Evolutionary conservation across 2,888 invertebrate genomes (phyloP).

Genomic region (Tetragonisca angustula): DNA sequence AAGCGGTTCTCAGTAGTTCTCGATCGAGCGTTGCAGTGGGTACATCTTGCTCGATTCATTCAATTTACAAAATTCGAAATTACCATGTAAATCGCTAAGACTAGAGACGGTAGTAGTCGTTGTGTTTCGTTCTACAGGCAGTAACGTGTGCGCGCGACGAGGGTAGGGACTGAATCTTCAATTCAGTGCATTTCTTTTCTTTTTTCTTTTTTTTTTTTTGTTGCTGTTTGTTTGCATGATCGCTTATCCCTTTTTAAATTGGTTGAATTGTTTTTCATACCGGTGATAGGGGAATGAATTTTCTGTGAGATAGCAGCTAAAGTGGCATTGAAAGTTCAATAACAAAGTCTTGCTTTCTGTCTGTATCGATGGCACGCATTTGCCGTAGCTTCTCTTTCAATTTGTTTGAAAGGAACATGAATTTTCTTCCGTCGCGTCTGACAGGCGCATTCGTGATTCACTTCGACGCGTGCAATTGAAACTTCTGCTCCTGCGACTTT

Average conservation of each 20-base stretch:
- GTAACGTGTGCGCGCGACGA: slow-evolving; percentile 56
- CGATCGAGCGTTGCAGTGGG: slow-evolving; percentile 6
- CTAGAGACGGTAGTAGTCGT: slow-evolving; percentile 80
- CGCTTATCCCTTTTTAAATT: too few relatives aligned
- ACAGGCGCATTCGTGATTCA: not conserved
- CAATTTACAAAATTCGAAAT: slow-evolving; percentile 70
- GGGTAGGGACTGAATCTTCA: slow-evolving; percentile 21
- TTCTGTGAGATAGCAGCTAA: not conserved
- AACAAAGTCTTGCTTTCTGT: too few relatives aligned
- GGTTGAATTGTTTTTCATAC: not conserved
- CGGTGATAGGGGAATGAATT: not conserved
- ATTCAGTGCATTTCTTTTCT: slow-evolving; percentile 1
- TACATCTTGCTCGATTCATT: not conserved
- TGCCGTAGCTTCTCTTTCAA: not conserved
- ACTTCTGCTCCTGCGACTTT: not conserved
- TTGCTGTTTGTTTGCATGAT: too few relatives aligned
- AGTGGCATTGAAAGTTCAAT: too few relatives aligned
- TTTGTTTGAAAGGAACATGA: not conserved
- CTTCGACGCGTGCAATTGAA: not conserved
- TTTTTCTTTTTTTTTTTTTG: not conserved
- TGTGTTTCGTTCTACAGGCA: slow-evolving; percentile 75
- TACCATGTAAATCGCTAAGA: slow-evolving; percentile 72
- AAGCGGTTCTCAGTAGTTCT: not conserved
- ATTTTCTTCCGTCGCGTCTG: not conserved
- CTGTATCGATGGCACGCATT: too few relatives aligned